Evolutionary conservation across 2,888 invertebrate genomes (phyloP).

Genomic region (Caenorhabditis doughertyi): DNA sequence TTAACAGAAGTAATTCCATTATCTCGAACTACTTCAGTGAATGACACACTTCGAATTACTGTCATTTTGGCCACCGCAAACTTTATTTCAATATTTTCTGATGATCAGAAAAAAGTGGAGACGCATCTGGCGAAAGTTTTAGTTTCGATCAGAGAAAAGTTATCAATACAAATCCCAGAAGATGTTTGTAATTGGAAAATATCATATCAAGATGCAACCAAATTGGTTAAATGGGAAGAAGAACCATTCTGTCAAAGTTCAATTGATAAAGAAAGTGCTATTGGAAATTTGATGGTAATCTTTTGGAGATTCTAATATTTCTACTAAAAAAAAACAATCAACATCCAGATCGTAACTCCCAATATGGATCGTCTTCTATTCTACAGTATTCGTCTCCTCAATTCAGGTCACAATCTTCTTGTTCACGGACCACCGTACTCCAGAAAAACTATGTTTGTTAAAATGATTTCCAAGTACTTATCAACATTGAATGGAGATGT

Average conservation of each 20-base stretch:
- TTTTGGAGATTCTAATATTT: no score
- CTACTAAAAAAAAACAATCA: neutral
- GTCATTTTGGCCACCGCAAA: conserved; percentile 52
- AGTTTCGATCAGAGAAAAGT: conserved; percentile 20
- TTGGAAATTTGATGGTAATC: conserved; percentile 69
- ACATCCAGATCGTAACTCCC: conserved; percentile 67
- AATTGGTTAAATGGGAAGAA: conserved; percentile 66
- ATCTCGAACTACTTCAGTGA: conserved; percentile 47
- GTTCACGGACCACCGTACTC: conserved; percentile 73
- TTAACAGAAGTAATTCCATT: conserved; percentile 57
- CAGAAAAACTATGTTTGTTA: conserved; percentile 75
- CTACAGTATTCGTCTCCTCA: conserved; percentile 68
- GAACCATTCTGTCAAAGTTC: conserved; percentile 71
- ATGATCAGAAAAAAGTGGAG: conserved; percentile 38
- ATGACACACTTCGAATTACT: conserved; percentile 56
- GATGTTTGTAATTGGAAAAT: conserved; percentile 63
- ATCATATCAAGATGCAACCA: conserved; percentile 54
- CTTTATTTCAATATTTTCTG: conserved; percentile 48
- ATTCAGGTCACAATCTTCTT: conserved; percentile 69
- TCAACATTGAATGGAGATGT: conserved; percentile 14
- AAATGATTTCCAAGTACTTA: conserved; percentile 63
- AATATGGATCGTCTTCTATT: conserved; percentile 74
- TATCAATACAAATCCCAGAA: conserved; percentile 54
- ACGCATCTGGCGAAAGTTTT: conserved; percentile 13
- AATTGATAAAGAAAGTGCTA: conserved; percentile 70